Base-by-base conservation (phyloP, 2,888 invertebrate genomes). In the Muscina levida region DNA sequence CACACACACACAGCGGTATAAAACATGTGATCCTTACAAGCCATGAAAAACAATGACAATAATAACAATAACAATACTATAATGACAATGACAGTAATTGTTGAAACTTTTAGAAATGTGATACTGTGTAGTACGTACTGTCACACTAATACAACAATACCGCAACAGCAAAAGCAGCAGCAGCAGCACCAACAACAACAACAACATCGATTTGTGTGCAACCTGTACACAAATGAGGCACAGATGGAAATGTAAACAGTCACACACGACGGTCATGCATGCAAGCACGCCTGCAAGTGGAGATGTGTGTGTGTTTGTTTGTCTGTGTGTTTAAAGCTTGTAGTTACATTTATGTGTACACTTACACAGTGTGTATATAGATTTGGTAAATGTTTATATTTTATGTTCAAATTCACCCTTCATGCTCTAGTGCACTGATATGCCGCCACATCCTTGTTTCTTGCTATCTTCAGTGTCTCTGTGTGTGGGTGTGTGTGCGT, bases 131-230 rank as follows among this genome's bases (percentile, higher is more conserved):
- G 37, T 19, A 5, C 31, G 31, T 67, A 22, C 39, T 46, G 31
- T 17, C 17, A 42, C 26, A n/a, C 26, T 57, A 57, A 37, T 48
- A 15, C 72, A 48, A 62, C 22, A 66, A 59, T 22, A 70, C 44
- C 74, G 15, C 62, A 57, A 56, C 82, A 57, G 77, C 77, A 73
- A n/a, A n/a, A n/a, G n/a, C n/a, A n/a, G n/a, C n/a, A n/a, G n/a
- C 44, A 72, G 15, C 62, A 57, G 51, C 82, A 57, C 76, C 77
- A 73, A 70, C 44, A 72, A 15, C 62, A 57, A 56, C 82, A 57
- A 77, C 77, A 73, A 72, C 31, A 31, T 5, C 8, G 8, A 3
- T 31, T 22, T 46, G 59, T 15, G 65, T 46, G 39, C 26, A 44
- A 46, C 26, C 37, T 42, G 37, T 22, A 48, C 62, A 62, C 8